Evolutionary conservation across 30 jellyfish, hydroid and myxozoan genomes (phyloP), one percentile per base, ranked within the genome.

Genomic region (Aurelia coerulea): DNA sequence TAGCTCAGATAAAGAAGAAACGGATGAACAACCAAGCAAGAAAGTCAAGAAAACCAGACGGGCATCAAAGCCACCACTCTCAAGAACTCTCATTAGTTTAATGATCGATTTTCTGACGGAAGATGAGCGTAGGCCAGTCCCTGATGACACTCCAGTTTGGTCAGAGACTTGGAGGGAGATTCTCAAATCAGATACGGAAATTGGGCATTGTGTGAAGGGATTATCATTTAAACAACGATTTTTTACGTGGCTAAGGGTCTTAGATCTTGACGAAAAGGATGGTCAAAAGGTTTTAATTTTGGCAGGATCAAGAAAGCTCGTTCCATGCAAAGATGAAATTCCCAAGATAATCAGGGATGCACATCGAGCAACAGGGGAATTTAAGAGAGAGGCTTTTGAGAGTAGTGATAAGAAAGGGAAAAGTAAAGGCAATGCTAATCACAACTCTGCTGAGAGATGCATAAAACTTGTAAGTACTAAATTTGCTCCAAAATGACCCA

Each of bases 271-370:
- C 17, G 60, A 53, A 32, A 59, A 29, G 8, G 91, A 71, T 10
- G 91, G 73, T 34, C 79, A 53, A 17, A 33, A 52, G 59, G 65
- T 18, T 14, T 68, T 52, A 13, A 52, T 59, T 69, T 82, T 68
- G 7, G 81, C 81, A 13, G 71, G 50, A 29, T 51, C 85, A 56
- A 56, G 63, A 32, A 82, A 70, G 39, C 14, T 82, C 1, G 79
- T 82, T n/a, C 91, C 91, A 2, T 82, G 73, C 50, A 53, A 52
- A 73, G 91, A 82, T 14, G 91, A 82, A 3, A 34, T 82, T 41
- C 74, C 69, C 15, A 69, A 41, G 62, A 70, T 82, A 63, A 82
- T 82, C n/a, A 35, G 91, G 19, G 85, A 82, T 31, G 91, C 91
- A 0, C 91, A 82, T 53, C 58, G 85, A 42, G 68, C 66, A 18